A percentile compares a stretch with the other conserved stretches of the same genome.
Conservation (phyloP, 2,888 invertebrate genomes). For the Cynaeus angustus region DNA sequence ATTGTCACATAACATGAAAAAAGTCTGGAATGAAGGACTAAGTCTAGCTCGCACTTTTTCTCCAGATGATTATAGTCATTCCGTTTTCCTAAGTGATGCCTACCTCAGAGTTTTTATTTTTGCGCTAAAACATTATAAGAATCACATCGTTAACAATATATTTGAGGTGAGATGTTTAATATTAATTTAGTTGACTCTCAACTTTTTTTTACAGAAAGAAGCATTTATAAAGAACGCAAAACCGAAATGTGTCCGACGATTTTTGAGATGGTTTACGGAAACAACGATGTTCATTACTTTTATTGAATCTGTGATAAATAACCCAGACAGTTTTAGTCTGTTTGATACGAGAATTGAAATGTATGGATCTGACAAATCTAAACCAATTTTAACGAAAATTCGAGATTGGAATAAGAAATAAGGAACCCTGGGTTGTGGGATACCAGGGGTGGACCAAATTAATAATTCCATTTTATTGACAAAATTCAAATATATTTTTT, state of each 20-base stretch:
- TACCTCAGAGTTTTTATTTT: constrained; percentile 87
- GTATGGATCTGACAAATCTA: constrained; percentile 67
- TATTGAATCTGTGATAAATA: constrained; percentile 72
- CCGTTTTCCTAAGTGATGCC: constrained; percentile 85
- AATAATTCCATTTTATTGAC: background rate
- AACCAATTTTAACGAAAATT: constrained; percentile 66
- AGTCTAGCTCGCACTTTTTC: constrained; percentile 69
- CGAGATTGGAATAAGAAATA: constrained; percentile 63
- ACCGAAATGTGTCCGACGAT: constrained; percentile 81
- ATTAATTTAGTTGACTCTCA: too few relatives aligned
- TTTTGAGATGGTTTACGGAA: constrained; percentile 91
- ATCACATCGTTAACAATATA: constrained; percentile 73
- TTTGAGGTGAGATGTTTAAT: constrained; percentile 67
- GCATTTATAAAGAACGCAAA: constrained; percentile 78
- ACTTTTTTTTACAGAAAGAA: constrained; percentile 78
- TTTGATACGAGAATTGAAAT: constrained; percentile 68
- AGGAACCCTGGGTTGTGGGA: background rate
- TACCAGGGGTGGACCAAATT: background rate
- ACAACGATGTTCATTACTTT: constrained; percentile 90
- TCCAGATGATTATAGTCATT: constrained; percentile 75
- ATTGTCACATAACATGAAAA: constrained; percentile 80
- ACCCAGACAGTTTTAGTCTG: constrained; percentile 64
- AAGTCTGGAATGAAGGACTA: constrained; percentile 79
- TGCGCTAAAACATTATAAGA: constrained; percentile 81
- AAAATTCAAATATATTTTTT: background rate